Conservation (phyloP, 2,113 vertebrate genomes). For the Austrofundulus limnaeus region DNA sequence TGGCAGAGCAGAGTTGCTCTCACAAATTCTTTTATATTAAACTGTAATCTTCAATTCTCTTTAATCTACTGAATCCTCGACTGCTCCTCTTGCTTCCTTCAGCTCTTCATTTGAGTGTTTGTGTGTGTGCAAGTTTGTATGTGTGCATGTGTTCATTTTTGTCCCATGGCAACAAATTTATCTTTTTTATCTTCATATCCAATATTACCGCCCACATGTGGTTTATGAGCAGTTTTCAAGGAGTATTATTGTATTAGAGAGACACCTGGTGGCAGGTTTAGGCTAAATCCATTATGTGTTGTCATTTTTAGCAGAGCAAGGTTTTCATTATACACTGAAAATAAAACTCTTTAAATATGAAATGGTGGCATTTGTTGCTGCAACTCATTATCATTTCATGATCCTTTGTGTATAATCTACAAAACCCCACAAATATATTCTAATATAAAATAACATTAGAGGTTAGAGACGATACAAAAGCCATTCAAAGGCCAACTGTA, state of each 20-base stretch:
- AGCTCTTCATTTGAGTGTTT: neutral
- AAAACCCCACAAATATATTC: too few species aligned
- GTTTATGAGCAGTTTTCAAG: neutral
- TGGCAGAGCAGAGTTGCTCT: conserved; percentile 27
- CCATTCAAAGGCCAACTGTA: too few species aligned
- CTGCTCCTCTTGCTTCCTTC: conserved; percentile 46
- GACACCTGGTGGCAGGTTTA: conserved; percentile 65
- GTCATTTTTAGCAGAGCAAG: too few species aligned
- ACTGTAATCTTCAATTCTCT: conserved; percentile 64
- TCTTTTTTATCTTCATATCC: conserved; percentile 51
- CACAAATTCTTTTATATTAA: conserved; percentile 53
- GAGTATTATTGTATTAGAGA: conserved; percentile 16
- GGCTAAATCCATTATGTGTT: neutral
- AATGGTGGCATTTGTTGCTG: too few species aligned
- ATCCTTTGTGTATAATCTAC: too few species aligned
- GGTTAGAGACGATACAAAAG: too few species aligned
- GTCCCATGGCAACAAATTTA: conserved; percentile 44
- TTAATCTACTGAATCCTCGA: conserved; percentile 50
- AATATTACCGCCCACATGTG: conserved; percentile 41
- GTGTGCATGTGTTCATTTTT: neutral
- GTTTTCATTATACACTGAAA: too few species aligned
- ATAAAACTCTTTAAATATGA: too few species aligned
- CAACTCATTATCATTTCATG: too few species aligned
- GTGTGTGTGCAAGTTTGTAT: too few species aligned
- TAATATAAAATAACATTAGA: too few species aligned